Evolutionary conservation across 2,888 invertebrate genomes (phyloP).

Genomic region (Latrodectus hesperus): DNA sequence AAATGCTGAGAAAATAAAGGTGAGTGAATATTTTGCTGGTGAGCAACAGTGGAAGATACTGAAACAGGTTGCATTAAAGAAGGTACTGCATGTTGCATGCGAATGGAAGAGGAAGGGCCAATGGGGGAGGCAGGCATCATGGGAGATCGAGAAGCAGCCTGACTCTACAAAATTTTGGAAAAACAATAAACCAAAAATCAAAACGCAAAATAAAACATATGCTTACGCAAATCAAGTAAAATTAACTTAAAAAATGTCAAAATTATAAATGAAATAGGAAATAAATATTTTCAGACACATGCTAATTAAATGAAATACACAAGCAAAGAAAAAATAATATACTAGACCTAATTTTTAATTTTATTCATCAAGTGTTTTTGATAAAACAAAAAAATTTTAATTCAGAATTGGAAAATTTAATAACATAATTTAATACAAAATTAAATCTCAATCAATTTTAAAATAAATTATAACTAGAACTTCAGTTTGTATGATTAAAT

Average conservation of each 20-base stretch:
- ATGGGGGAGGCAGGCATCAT: constrained; percentile 71
- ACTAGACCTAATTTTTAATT: too few species aligned
- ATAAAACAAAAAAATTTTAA: too few species aligned
- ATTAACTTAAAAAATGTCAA: not conserved
- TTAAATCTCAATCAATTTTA: too few species aligned
- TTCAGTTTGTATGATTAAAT: too few species aligned
- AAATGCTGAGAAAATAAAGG: constrained; percentile 53
- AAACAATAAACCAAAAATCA: not conserved
- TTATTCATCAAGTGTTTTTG: too few species aligned
- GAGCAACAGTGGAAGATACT: constrained; percentile 74
- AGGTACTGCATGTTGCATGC: constrained; percentile 76
- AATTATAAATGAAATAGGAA: not conserved
- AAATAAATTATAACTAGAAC: too few species aligned
- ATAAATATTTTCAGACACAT: not conserved
- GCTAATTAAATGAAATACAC: not conserved
- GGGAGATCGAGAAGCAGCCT: constrained; percentile 72
- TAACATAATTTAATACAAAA: too few species aligned
- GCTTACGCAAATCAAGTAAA: not conserved
- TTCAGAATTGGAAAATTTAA: too few species aligned
- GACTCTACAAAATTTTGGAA: constrained; percentile 65
- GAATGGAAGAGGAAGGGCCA: constrained; percentile 70
- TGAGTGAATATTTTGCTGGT: constrained; percentile 73
- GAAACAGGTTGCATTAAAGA: constrained; percentile 77
- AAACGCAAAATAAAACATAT: not conserved
- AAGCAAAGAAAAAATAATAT: not conserved